Conservation (phyloP, 2,888 invertebrate genomes). For the Chironomus tentans region DNA sequence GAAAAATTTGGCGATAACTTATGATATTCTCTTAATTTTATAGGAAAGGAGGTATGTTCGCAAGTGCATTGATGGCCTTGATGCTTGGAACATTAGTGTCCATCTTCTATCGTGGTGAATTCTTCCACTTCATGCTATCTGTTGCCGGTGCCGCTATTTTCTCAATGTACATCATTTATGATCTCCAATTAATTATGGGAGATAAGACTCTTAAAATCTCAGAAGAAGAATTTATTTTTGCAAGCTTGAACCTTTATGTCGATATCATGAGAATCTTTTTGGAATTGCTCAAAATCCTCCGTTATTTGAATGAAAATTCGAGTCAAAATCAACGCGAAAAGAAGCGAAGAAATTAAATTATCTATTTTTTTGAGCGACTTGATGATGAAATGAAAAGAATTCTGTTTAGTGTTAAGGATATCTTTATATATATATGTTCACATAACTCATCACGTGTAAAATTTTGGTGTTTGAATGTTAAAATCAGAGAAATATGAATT, state of each 20-base stretch:
- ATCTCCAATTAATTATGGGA: slow-evolving; percentile 22
- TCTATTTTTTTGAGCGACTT: no score
- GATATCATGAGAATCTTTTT: slow-evolving; percentile 24
- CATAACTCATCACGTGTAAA: no score
- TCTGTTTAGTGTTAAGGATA: no score
- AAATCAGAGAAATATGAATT: no score
- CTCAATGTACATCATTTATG: slow-evolving; percentile 23
- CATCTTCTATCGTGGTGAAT: slow-evolving; percentile 17
- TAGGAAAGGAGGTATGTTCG: slow-evolving; percentile 13
- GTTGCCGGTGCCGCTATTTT: background rate
- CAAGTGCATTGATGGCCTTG: slow-evolving; percentile 1
- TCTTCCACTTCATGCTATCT: slow-evolving; percentile 10
- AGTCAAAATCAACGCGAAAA: background rate
- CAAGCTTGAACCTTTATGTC: slow-evolving; percentile 8
- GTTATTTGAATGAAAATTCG: background rate
- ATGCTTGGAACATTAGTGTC: background rate
- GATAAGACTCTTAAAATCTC: slow-evolving; percentile 13
- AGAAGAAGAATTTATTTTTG: slow-evolving; percentile 23
- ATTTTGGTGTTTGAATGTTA: no score
- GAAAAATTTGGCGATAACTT: background rate
- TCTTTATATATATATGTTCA: no score
- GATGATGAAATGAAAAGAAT: no score
- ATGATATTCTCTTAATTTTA: no score
- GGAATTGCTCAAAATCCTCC: slow-evolving; percentile 17
- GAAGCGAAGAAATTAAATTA: background rate